phyloP scores from a whole-genome alignment of 2,888 invertebrate genomes.

The Andrena trimmerana region DNA sequence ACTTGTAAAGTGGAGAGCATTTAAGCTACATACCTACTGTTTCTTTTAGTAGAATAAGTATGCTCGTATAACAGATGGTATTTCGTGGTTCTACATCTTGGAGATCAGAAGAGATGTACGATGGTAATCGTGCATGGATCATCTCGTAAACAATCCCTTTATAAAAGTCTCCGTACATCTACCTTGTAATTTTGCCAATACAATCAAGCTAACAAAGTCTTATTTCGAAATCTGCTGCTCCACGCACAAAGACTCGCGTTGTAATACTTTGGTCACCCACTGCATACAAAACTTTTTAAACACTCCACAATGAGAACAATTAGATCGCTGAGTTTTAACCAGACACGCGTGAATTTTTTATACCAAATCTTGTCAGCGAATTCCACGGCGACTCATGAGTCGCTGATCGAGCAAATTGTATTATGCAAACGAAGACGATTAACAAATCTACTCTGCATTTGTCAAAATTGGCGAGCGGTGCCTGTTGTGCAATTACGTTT shows the following conservation, averaged over 20 bases:
- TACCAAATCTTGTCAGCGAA: neutral
- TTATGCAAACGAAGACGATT: neutral
- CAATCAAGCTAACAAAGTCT: too few species aligned
- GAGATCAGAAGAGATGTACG: conserved; percentile 2
- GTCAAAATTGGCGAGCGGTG: neutral
- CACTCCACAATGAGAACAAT: neutral
- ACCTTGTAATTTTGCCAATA: too few species aligned
- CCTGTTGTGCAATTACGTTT: neutral
- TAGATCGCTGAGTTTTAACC: neutral
- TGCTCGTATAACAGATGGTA: conserved; percentile 52
- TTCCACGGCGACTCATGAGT: neutral
- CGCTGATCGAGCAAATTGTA: neutral
- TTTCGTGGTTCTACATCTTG: conserved; percentile 38
- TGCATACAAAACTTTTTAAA: too few species aligned
- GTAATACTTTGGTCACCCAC: too few species aligned
- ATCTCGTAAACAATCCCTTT: too few species aligned
- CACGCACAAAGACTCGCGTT: too few species aligned
- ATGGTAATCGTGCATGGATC: too few species aligned
- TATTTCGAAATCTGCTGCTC: too few species aligned
- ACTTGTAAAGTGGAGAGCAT: conserved; percentile 39
- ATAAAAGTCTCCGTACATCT: too few species aligned
- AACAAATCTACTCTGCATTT: neutral
- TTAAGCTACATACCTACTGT: conserved; percentile 7
- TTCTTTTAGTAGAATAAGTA: conserved; percentile 27
- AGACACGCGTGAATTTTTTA: neutral